These are phyloP conservation scores for Melanotaenia maccullochi DNA, from an alignment of 2,797 vertebrate species.

Conservation along the genomic window DNA sequence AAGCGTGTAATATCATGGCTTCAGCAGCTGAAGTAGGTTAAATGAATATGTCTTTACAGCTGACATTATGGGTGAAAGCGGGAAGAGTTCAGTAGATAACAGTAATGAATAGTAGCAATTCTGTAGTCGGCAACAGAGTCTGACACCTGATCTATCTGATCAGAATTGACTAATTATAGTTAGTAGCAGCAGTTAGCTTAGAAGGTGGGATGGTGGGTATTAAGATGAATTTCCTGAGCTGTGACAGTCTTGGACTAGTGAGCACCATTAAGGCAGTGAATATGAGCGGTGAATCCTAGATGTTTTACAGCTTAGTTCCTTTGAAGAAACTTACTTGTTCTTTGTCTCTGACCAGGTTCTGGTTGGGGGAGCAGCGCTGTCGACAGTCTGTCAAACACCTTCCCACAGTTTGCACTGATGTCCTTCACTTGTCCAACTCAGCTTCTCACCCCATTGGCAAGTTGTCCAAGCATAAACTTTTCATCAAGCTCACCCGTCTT, in stretches of 20 bases:
- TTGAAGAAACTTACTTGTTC: constrained; percentile 9
- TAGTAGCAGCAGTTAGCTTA: constrained; percentile 27
- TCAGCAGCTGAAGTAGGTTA: constrained; percentile 93
- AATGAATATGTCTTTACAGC: constrained; percentile 2
- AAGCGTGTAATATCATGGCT: constrained; percentile 95
- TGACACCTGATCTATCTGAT: constrained; percentile 21
- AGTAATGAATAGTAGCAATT: neutral
- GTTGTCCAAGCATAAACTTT: constrained; percentile 94
- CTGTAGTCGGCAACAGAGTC: constrained; percentile 2
- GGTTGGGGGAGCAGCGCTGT: constrained; percentile 97
- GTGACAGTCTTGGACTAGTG: constrained; percentile 13
- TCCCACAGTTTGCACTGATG: constrained; percentile 93
- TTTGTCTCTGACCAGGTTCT: constrained; percentile 86
- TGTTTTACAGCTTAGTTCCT: neutral
- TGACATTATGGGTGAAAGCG: neutral
- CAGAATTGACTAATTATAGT: constrained; percentile 24
- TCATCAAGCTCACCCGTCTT: constrained; percentile 96
- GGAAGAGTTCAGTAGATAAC: neutral
- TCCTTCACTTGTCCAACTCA: constrained; percentile 93
- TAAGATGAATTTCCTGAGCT: constrained; percentile 18
- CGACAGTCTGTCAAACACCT: constrained; percentile 98
- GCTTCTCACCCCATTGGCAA: constrained; percentile 90
- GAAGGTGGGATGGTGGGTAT: constrained; percentile 18
- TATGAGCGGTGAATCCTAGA: neutral
- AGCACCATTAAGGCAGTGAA: constrained; percentile 6